Evolutionary conservation across 2,113 vertebrate genomes (phyloP), one percentile per base, ranked within the genome.

Genomic region (Oryzias curvinotus): DNA sequence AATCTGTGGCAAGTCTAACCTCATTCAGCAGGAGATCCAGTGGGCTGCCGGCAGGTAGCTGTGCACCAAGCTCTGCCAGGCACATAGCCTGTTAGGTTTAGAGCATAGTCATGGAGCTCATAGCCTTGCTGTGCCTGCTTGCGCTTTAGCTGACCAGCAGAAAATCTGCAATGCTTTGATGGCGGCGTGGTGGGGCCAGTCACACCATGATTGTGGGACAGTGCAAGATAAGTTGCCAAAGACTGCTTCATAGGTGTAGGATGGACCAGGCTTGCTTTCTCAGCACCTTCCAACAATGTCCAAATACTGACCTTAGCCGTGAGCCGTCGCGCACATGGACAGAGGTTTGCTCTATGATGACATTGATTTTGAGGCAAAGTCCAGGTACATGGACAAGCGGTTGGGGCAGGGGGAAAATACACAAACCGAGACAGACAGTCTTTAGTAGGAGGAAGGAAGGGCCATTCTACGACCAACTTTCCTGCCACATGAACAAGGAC

Each of bases 81-180:
- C 26, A 47, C 21, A 45, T 14, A 21, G 62, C 18, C 15, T 43
- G 1, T 14, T 55, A 64, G 12, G 43, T 64, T 19, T 55, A 42
- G 1, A 55, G 26, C 50, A 47, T 54, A 4, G 52, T 64, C 1
- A 54, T 14, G 36, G 52, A 54, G 25, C 51, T 36, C 0, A 6
- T 1, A 0, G 8, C 17, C 3, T 7, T 4, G 26, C 42, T 14
- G 23, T 30, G 44, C 25, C 25, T 17, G n/a, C 52, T 25, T 64
- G 15, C 6, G 43, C 18, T 23, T 3, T 23, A 23, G 18, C 25
- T 46, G 3, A 30, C 4, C 17, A 16, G 26, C 16, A 7, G 51
- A 55, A 23, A 55, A 55, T 21, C 30, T 41, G 15, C 44, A 65
- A 44, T 36, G 44, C 19, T 54, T 56, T 21, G 15, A 42, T 18